These are phyloP conservation scores for Saccopteryx leptura DNA, from an alignment of 2,113 vertebrate genomes.

Conservation along the genomic window DNA sequence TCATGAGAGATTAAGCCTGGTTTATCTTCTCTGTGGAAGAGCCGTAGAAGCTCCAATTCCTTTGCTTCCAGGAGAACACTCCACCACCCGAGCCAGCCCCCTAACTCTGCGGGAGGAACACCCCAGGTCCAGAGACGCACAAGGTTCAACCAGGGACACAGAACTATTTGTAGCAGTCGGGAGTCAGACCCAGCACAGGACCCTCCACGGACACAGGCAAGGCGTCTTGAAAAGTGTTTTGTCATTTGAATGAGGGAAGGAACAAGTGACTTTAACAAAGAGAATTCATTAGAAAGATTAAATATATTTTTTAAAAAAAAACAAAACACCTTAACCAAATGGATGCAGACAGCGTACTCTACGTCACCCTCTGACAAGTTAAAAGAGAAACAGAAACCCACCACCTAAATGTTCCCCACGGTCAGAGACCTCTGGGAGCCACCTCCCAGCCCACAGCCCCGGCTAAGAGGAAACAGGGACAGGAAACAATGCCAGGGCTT, in stretches of 20 bases:
- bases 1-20: slow-evolving; percentile 82
- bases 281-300: neutral
- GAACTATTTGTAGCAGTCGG: neutral
- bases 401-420: slow-evolving; percentile 83
- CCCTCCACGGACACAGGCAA: accelerated
- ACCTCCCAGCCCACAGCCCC: slow-evolving; percentile 56
- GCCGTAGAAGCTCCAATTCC: neutral
- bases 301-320: neutral
- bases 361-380: neutral
- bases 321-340: neutral
- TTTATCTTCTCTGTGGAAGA: slow-evolving; percentile 67
- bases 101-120: slow-evolving; percentile 33
- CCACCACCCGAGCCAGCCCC: neutral
- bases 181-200: neutral
- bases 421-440: slow-evolving; percentile 73
- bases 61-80: neutral
- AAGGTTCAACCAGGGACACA: neutral
- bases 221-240: neutral
- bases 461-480: slow-evolving; percentile 69
- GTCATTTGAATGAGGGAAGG: neutral
- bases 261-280: neutral
- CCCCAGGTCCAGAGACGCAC: neutral
- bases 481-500: slow-evolving; percentile 72
- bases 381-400: slow-evolving; percentile 51
- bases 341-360: neutral